Percentiles rank a stretch among this genome's conserved stretches.
phyloP scores from a whole-genome alignment of 2,113 vertebrate genomes.

The Megaptera novaeangliae region DNA sequence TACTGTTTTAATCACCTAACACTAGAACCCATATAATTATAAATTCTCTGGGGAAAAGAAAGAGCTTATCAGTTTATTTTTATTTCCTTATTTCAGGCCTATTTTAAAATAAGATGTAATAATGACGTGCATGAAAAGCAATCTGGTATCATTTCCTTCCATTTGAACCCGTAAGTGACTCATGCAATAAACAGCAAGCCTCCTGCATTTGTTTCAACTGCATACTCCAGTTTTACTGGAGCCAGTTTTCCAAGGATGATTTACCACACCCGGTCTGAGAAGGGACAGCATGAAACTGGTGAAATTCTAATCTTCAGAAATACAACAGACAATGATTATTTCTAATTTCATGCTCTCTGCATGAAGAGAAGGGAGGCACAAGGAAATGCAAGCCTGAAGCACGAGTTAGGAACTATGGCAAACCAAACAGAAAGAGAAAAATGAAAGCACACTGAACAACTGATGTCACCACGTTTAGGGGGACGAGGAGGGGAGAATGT shows the following conservation, averaged over 20 bases:
- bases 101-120: slow-evolving; percentile 7
- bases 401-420: background rate
- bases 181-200: background rate
- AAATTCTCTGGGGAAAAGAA: background rate
- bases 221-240: background rate
- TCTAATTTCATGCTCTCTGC: background rate
- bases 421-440: slow-evolving; percentile 15
- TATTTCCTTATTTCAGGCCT: background rate
- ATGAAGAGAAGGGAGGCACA: background rate
- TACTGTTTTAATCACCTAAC: background rate
- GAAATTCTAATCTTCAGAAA: background rate
- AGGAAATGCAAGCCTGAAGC: background rate
- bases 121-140: background rate
- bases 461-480: background rate
- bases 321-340: background rate
- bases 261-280: background rate
- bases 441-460: background rate
- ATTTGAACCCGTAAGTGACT: background rate
- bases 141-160: background rate
- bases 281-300: background rate
- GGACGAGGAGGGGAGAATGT: accelerated
- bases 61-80: background rate
- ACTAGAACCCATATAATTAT: background rate
- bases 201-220: background rate
- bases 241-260: slow-evolving; percentile 7